Base-by-base conservation (phyloP, 2,113 vertebrate species). In the Stegastes partitus region DNA sequence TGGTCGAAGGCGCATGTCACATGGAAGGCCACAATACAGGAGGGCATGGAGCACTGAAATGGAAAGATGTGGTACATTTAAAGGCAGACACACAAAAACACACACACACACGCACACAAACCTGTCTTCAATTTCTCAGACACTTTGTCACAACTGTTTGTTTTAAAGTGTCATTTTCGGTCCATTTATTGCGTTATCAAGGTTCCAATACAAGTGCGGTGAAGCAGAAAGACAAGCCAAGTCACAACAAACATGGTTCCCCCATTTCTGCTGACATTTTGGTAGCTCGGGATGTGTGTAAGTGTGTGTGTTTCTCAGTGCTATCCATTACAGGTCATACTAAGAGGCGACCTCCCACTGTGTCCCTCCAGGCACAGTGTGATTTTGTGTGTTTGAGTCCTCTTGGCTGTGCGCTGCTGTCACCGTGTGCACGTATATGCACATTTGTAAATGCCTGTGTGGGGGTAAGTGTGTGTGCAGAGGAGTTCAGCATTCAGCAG, bases 1-100 rank as follows among this genome's bases (percentile, higher is more conserved):
- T 95, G 96, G 91, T 99, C 98, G 44, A 99, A 99, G 90, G 98
- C 98, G 94, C 98, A 99, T 0, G 98, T 99, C 93, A 99, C 98
- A 6, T 99, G 98, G 94, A 99, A 99, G 16, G 97, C 98, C 8
- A 97, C 97, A 78, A 98, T 93, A 0, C 98, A 99, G 91, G 97
- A 94, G 42, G 97, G 96, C 97, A 96, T 98, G 89, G 96, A 98
- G 91, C 98, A 99, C 98, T 99, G 92, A 7, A 39, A 0, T 77
- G 56, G 67, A 44, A 2, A 45, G 78, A 44, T 22, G 14, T 45
- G 49, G 68, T n/a, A 39, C 19, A 19, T 23, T 70, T 50, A 53
- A 58, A 1, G 3, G 8, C 26, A 39, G 44, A 18, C 18, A n/a
- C 25, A 53, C 3, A 4, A 18, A 55, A 18, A 47, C 31, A 54